Conservation (phyloP, 2,113 vertebrate genomes). For the Brienomyrus brachyistius region DNA sequence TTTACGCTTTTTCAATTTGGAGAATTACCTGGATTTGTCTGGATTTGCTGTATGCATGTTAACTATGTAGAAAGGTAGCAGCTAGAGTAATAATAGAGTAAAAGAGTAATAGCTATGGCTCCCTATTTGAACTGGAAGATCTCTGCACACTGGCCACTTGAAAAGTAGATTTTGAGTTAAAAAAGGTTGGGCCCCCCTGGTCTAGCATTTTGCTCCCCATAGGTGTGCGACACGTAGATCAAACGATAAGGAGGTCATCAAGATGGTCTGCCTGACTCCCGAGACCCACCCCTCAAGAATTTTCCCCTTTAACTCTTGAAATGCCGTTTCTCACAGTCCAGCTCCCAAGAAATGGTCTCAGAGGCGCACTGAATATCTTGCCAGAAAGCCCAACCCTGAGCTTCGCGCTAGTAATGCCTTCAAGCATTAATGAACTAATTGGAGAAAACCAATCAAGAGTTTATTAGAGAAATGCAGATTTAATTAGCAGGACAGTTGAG, state of each 20-base stretch:
- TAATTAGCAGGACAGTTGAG: slow-evolving; percentile 44
- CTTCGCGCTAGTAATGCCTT: neutral
- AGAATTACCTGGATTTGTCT: too few species aligned
- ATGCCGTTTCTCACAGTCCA: neutral
- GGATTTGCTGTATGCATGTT: too few species aligned
- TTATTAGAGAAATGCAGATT: slow-evolving; percentile 41
- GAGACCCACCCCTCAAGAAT: neutral
- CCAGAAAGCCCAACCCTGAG: neutral
- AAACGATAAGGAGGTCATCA: neutral
- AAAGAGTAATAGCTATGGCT: too few species aligned
- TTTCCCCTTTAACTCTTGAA: neutral
- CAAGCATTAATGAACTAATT: neutral
- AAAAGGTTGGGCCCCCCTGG: too few species aligned
- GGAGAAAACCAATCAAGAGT: slow-evolving; percentile 40
- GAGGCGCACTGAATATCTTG: neutral
- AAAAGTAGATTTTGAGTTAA: too few species aligned
- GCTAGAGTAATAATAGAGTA: too few species aligned
- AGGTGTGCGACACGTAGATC: neutral
- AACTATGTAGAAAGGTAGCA: too few species aligned
- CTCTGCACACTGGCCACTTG: too few species aligned
- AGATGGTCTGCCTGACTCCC: neutral
- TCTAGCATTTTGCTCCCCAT: neutral
- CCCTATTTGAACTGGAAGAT: too few species aligned
- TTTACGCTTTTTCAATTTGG: too few species aligned
- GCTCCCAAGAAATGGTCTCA: neutral